These are phyloP conservation scores for Motacilla alba DNA, from an alignment of 2,113 vertebrate species.

Conservation along the genomic window DNA sequence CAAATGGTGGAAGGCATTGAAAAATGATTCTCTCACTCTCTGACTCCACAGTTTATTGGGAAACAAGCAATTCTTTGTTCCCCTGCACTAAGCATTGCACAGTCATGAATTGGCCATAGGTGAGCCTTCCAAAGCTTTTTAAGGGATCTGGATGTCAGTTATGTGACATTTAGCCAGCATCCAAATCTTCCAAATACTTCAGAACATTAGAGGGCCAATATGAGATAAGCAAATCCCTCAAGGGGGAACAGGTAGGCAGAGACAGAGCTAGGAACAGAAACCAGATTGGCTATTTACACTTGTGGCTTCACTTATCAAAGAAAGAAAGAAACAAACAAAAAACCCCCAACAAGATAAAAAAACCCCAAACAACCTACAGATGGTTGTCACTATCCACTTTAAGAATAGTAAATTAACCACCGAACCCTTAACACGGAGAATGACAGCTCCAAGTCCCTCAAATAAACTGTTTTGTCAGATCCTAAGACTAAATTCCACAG, in stretches of 20 bases:
- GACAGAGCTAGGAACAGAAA: background rate
- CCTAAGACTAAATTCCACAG: background rate
- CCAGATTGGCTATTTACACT: background rate
- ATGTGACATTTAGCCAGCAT: background rate
- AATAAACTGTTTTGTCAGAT: background rate
- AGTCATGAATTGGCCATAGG: background rate
- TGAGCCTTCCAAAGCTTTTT: background rate
- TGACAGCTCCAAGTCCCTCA: background rate
- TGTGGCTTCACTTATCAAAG: background rate
- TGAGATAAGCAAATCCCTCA: background rate
- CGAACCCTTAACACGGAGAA: slow-evolving; percentile 13
- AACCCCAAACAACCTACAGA: background rate
- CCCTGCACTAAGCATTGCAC: background rate
- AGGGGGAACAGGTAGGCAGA: background rate
- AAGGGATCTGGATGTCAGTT: background rate
- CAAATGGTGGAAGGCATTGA: background rate
- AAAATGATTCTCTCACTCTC: background rate
- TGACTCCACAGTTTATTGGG: background rate
- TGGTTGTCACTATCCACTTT: background rate
- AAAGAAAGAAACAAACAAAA: background rate
- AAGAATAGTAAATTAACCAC: slow-evolving; percentile 35
- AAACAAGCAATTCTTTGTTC: background rate
- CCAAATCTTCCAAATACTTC: background rate
- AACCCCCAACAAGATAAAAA: too few species aligned
- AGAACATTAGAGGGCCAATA: background rate